Conservation (phyloP, 2,888 invertebrate species). For the Dolomedes plantarius region DNA sequence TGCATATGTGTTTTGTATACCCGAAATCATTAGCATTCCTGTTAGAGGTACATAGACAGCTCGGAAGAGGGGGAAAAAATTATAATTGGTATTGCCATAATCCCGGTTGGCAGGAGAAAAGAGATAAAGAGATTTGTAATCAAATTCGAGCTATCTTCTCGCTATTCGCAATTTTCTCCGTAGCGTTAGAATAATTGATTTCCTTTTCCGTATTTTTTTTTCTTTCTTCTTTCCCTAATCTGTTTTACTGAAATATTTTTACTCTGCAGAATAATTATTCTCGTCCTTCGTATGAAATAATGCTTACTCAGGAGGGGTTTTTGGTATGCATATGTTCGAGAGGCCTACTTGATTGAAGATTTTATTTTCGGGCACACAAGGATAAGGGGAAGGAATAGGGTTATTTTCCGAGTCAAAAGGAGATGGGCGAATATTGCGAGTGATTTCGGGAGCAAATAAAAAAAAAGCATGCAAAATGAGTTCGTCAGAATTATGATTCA, state of each 20-base stretch:
- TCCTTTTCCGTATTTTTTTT: constrained; percentile 12
- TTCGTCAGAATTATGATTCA: neutral
- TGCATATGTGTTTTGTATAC: neutral
- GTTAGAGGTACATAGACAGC: constrained; percentile 5
- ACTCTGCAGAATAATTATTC: constrained; percentile 45
- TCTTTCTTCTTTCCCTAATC: constrained; percentile 32
- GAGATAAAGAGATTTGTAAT: constrained; percentile 59
- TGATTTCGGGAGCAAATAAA: neutral
- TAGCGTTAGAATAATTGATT: constrained; percentile 50
- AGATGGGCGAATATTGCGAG: neutral
- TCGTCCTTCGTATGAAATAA: neutral
- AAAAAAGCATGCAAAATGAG: neutral
- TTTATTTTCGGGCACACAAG: neutral
- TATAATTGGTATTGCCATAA: constrained; percentile 59
- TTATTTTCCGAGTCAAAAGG: neutral
- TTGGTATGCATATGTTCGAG: neutral
- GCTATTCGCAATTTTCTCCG: constrained; percentile 25
- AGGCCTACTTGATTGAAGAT: neutral
- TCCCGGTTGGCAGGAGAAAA: constrained; percentile 11
- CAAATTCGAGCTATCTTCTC: constrained; percentile 49
- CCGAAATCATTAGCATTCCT: constrained; percentile 45
- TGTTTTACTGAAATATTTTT: constrained; percentile 51
- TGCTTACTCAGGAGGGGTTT: neutral
- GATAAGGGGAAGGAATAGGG: neutral
- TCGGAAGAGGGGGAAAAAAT: neutral